Evolutionary conservation across 1,140 invertebrate genomes (phyloP).

Genomic region (Coptotermes formosanus): DNA sequence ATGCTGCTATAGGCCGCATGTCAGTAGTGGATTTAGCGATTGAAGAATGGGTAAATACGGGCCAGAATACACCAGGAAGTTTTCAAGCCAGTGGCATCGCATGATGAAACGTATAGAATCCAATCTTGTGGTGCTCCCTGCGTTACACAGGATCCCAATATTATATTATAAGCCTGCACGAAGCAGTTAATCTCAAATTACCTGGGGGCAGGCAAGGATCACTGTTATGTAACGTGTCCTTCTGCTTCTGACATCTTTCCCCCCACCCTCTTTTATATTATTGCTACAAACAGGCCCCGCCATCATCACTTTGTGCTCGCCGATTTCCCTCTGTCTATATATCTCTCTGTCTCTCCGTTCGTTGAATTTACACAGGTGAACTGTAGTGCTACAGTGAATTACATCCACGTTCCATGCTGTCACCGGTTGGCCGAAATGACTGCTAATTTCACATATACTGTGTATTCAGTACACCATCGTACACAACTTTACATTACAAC

Average conservation of each 20-base stretch:
- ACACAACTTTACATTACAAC: no score
- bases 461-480: no score
- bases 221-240: not conserved
- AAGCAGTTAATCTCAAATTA: slow-evolving; percentile 25
- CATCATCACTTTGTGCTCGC: not conserved
- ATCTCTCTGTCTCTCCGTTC: not conserved
- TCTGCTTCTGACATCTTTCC: slow-evolving; percentile 23
- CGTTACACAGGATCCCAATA: not conserved
- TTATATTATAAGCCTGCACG: slow-evolving; percentile 13
- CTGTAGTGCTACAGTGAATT: not conserved
- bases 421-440: not conserved
- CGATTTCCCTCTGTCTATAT: not conserved
- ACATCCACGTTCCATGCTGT: not conserved
- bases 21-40: no score
- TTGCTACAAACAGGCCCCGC: not conserved
- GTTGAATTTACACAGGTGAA: not conserved
- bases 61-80: no score
- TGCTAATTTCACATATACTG: no score
- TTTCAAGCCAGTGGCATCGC: no score
- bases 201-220: slow-evolving; percentile 2
- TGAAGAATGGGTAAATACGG: no score
- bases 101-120: no score
- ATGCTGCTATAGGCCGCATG: no score
- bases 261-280: not conserved
- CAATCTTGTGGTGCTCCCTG: not conserved